Conservation (phyloP, 2,888 invertebrate species). For the Myopa testacea region DNA sequence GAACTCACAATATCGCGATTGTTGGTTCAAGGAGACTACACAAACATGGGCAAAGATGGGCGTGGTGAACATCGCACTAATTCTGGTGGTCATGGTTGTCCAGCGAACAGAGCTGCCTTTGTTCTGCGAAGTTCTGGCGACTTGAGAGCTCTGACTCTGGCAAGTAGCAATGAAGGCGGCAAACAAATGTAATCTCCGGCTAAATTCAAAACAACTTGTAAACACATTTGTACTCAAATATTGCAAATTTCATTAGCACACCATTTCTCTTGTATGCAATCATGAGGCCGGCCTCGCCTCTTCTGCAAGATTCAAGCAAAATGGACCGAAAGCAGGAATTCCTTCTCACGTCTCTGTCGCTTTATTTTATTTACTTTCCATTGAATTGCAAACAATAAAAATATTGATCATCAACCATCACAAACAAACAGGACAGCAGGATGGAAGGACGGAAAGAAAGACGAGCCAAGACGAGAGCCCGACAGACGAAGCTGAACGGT, state of each 20-base stretch:
- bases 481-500: background rate
- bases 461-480: background rate
- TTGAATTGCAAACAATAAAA: slow-evolving; percentile 22
- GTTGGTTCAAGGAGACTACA: background rate
- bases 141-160: background rate
- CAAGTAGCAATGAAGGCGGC: background rate
- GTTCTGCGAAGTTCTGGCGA: background rate
- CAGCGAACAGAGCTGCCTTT: background rate
- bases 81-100: no score
- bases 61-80: no score
- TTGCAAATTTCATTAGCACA: slow-evolving; percentile 30
- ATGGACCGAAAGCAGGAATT: background rate
- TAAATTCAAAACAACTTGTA: slow-evolving; percentile 32
- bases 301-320: background rate
- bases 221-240: slow-evolving; percentile 29
- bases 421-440: background rate
- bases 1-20: background rate
- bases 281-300: background rate
- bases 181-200: background rate
- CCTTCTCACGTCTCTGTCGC: background rate
- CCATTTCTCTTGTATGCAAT: background rate
- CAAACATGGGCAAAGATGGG: no score
- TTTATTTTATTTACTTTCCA: slow-evolving; percentile 22
- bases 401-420: slow-evolving; percentile 26
- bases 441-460: background rate